Evolutionary conservation across 2,888 invertebrate species (phyloP).

Genomic region (Oxytorus armatus): DNA sequence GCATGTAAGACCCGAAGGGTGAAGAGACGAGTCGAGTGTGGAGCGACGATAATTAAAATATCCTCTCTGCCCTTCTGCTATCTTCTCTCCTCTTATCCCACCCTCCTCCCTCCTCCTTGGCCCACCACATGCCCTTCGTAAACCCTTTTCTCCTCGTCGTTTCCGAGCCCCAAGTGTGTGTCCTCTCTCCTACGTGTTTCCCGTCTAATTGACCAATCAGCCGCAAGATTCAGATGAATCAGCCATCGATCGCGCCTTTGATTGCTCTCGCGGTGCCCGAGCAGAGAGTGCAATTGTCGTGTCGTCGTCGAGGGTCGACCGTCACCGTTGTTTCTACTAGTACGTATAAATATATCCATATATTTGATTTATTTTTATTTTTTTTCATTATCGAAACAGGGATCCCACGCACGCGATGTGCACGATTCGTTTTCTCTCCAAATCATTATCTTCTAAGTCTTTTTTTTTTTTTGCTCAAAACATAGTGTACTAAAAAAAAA

Average conservation of each 20-base stretch:
- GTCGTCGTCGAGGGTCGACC: conserved; percentile 65
- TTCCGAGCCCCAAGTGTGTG: conserved; percentile 73
- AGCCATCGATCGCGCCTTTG: conserved; percentile 81
- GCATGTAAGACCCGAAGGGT: conserved; percentile 46
- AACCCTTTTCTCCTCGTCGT: conserved; percentile 65
- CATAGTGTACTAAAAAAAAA: background rate
- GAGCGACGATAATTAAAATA: conserved; percentile 83
- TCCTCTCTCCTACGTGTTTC: conserved; percentile 82
- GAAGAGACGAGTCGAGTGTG: conserved; percentile 68
- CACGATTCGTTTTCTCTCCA: background rate
- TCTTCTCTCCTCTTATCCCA: conserved; percentile 3
- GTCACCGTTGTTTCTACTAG: conserved; percentile 49
- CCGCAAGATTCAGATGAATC: conserved; percentile 82
- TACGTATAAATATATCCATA: conserved; percentile 1
- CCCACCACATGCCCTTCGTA: conserved; percentile 67
- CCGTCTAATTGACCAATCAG: conserved; percentile 84
- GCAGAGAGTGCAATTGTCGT: conserved; percentile 63
- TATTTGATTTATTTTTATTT: background rate
- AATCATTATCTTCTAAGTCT: background rate
- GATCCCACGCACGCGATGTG: conserved; percentile 31
- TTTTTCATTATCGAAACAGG: conserved; percentile 2
- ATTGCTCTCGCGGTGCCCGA: conserved; percentile 75
- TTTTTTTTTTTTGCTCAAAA: background rate
- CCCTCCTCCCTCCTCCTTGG: conserved; percentile 20
- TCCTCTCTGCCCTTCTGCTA: conserved; percentile 72